These are phyloP conservation scores for Macaria notata DNA, from an alignment of 2,888 invertebrate species.

Conservation along the genomic window DNA sequence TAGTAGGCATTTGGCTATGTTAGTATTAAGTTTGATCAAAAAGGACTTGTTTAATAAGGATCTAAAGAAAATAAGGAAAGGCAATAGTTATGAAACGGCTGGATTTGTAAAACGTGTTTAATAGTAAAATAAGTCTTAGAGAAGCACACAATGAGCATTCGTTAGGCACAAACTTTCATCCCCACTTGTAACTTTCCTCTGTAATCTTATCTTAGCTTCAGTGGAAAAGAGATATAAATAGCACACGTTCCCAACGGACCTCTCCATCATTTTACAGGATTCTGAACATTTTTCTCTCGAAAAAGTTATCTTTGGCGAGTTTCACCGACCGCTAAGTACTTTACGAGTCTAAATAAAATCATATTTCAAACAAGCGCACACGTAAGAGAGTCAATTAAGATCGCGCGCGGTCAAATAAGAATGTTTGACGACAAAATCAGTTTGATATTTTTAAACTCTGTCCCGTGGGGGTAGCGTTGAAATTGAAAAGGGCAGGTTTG, in stretches of 20 bases:
- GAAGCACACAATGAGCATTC: not conserved
- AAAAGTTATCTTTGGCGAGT: slow-evolving; percentile 5
- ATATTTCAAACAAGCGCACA: slow-evolving; percentile 14
- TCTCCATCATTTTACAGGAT: slow-evolving; percentile 8
- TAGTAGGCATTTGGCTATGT: too few species aligned
- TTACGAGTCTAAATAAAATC: slow-evolving; percentile 5
- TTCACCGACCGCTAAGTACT: slow-evolving; percentile 3
- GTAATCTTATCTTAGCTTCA: slow-evolving; percentile 3
- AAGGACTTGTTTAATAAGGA: too few species aligned
- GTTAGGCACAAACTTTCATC: not conserved
- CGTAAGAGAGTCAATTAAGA: slow-evolving; percentile 18
- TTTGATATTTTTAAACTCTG: slow-evolving; percentile 4
- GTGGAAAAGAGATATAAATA: slow-evolving; percentile 7
- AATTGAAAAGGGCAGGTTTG: not conserved
- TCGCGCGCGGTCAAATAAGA: slow-evolving; percentile 23
- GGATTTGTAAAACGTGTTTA: too few species aligned
- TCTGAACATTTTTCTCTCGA: slow-evolving; percentile 5
- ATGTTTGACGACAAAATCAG: not conserved
- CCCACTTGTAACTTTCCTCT: not conserved
- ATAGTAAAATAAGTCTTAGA: too few species aligned
- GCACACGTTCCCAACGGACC: slow-evolving; percentile 1
- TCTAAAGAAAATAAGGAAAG: too few species aligned
- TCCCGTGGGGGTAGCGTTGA: not conserved
- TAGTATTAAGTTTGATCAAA: too few species aligned
- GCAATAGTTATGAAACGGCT: too few species aligned